These are phyloP conservation scores for Tringa solitaria DNA, from an alignment of 2,113 vertebrate species.

Conservation along the genomic window DNA sequence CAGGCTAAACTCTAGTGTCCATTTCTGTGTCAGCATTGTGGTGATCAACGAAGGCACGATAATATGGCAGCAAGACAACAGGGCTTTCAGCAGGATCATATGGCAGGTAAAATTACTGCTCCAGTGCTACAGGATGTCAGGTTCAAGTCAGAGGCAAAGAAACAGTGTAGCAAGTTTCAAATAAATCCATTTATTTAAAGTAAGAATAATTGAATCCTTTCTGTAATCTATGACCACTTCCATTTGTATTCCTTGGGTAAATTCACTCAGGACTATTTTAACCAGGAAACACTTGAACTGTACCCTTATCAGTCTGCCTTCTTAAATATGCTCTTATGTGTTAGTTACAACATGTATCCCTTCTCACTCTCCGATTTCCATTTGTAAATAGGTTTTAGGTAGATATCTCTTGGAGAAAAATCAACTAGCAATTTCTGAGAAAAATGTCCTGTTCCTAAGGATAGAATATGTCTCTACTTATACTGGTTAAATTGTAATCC, in stretches of 20 bases:
- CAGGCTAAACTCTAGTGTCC: background rate
- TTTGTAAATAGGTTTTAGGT: background rate
- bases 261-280: background rate
- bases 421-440: background rate
- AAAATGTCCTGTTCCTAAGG: background rate
- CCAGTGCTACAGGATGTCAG: background rate
- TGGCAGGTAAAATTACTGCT: background rate
- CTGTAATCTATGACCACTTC: background rate
- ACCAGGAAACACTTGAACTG: background rate
- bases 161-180: background rate
- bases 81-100: rapidly evolving
- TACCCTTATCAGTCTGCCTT: background rate
- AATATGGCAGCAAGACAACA: background rate
- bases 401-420: background rate
- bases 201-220: background rate
- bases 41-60: rapidly evolving
- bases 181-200: background rate
- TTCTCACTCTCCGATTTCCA: background rate
- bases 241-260: background rate
- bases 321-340: background rate
- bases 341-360: background rate
- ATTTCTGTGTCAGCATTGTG: background rate
- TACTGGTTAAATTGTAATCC: background rate
- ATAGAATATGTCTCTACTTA: background rate
- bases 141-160: background rate